These are phyloP conservation scores for Lepus townsendii DNA, from an alignment of 2,797 vertebrate species.

Conservation along the genomic window DNA sequence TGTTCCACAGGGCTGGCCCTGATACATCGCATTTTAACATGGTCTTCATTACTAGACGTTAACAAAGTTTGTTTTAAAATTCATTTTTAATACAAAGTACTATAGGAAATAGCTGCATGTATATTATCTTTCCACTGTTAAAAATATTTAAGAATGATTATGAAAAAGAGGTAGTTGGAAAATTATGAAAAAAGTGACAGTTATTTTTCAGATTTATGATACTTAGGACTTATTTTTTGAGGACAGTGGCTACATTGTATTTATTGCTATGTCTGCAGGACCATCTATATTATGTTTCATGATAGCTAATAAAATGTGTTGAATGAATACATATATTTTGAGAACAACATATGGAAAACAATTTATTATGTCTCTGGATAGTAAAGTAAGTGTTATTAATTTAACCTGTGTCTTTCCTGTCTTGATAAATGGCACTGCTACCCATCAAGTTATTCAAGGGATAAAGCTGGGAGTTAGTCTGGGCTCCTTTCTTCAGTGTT, in stretches of 20 bases:
- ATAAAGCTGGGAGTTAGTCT: neutral
- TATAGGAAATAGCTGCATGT: neutral
- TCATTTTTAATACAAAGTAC: neutral
- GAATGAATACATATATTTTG: neutral
- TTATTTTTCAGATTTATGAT: slow-evolving; percentile 33
- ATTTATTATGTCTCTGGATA: neutral
- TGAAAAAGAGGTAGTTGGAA: neutral
- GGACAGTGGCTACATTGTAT: neutral
- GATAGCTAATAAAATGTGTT: neutral
- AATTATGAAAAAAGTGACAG: neutral
- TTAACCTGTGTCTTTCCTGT: neutral
- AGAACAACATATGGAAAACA: neutral
- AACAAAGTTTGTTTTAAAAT: neutral
- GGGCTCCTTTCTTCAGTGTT: neutral
- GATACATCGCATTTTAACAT: neutral
- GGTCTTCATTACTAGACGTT: neutral
- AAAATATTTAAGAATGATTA: slow-evolving; percentile 13
- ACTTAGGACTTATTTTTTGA: neutral
- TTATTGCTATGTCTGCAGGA: neutral
- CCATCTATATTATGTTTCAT: neutral
- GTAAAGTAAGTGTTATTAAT: neutral
- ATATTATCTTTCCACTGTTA: neutral
- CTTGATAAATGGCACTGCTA: neutral
- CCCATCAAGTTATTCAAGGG: neutral
- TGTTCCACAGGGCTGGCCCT: no score